Base-by-base conservation (phyloP, 1,140 invertebrate species). In the Hypothenemus hampei region DNA sequence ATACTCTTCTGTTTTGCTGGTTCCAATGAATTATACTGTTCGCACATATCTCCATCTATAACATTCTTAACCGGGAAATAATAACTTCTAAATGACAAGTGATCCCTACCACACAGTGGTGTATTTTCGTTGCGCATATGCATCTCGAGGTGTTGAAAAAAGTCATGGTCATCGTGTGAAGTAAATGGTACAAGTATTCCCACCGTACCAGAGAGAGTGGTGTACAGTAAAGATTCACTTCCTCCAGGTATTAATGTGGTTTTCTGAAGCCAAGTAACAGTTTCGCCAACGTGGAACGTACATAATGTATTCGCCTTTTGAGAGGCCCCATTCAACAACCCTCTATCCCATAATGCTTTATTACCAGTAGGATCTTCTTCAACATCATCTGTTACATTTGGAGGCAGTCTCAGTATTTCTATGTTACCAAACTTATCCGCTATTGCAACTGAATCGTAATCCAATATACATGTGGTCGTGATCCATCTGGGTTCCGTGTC, bases 391-490 rank as follows among this genome's bases (percentile, higher is more conserved):
- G 85, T 91, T 0, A 96, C 86, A 55, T 91, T 91, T 41, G 84
- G 81, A 1, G 95, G 91, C 22, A 99, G 71, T 15, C 97, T 79
- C 59, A 97, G 86, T 57, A 98, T 82, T 48, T 87, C 82, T 59
- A 99, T 81, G 69, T 98, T 99, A n/a, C 97, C 97, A 81, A 98
- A 99, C 73, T 98, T 98, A 72, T 99, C 97, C 3, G 91, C 92
- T 24, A 90, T 86, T 0, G 94, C 95, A 18, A 98, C 85, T 3
- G 97, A 98, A 65, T 97, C 91, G 64, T 97, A 98, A 76, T 99
- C 97, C 11, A 99, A 72, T n/a, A 98, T 77, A 62, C 86, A 86
- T 0, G 89, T 89, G 22, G 88, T 86, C 0, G 95, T 98, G 1
- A 98, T 85, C 91, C 93, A 99, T 41, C 96, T 78, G 0, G 97